These are phyloP conservation scores for Suncus etruscus DNA, from an alignment of 2,113 vertebrate genomes.

Conservation along the genomic window DNA sequence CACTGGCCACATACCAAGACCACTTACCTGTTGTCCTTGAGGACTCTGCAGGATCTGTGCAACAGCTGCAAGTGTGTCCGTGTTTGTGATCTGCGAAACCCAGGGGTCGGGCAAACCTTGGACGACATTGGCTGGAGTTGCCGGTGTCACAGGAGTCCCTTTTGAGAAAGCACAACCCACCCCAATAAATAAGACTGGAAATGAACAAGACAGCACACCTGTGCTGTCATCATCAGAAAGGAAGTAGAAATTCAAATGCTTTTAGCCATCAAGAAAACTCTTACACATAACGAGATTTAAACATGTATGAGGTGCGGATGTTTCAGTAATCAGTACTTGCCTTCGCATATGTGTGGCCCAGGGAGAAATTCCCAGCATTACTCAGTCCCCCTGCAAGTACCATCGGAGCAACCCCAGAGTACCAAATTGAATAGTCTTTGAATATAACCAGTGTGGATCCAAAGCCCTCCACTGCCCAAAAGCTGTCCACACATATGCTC, in stretches of 20 bases:
- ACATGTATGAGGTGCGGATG: too few species aligned
- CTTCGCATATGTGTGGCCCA: too few species aligned
- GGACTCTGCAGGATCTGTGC: slow-evolving; percentile 99
- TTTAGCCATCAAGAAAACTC: neutral
- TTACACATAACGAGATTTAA: neutral
- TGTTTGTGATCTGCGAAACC: slow-evolving; percentile 98
- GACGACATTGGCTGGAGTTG: slow-evolving; percentile 96
- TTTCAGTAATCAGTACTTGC: too few species aligned
- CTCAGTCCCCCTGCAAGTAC: too few species aligned
- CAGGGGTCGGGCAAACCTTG: slow-evolving; percentile 96
- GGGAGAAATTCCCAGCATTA: too few species aligned
- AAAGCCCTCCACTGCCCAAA: too few species aligned
- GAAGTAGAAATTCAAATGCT: neutral
- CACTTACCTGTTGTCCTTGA: slow-evolving; percentile 97
- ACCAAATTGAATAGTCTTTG: too few species aligned
- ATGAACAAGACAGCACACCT: neutral
- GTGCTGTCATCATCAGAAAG: slow-evolving; percentile 40
- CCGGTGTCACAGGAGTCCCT: slow-evolving; percentile 98
- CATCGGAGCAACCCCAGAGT: too few species aligned
- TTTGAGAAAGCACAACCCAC: slow-evolving; percentile 42
- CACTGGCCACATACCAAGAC: neutral
- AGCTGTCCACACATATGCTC: neutral
- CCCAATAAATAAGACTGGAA: slow-evolving; percentile 41
- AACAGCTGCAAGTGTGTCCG: slow-evolving; percentile 97
- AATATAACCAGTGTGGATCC: too few species aligned